A percentile compares a stretch with the other conserved stretches of the same genome.
phyloP scores from a whole-genome alignment of 2,888 invertebrate species.

The Scaptomyza tumidula region DNA sequence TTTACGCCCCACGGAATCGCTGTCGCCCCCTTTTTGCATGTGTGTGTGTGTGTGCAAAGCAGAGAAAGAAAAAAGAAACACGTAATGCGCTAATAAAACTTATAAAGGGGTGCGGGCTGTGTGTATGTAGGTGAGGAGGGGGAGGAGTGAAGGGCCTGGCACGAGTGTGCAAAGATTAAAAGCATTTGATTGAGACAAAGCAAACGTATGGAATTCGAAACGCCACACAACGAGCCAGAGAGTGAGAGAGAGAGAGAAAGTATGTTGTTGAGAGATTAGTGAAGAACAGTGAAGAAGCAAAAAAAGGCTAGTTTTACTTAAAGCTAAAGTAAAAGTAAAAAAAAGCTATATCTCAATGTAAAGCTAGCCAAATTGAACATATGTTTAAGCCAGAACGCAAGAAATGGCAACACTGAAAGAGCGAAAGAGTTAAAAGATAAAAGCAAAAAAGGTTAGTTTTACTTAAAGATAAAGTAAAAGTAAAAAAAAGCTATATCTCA shows the following conservation, averaged over 20 bases:
- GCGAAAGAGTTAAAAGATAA: too few relatives aligned
- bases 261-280: neutral
- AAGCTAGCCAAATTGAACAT: too few relatives aligned
- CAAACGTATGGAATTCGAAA: conserved; percentile 55
- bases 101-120: conserved; percentile 37
- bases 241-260: neutral
- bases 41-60: conserved; percentile 18
- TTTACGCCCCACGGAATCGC: conserved; percentile 65
- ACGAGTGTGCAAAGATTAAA: conserved; percentile 72
- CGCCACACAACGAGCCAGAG: conserved; percentile 2
- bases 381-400: too few relatives aligned
- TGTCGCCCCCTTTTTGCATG: conserved; percentile 22
- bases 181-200: conserved; percentile 74
- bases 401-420: too few relatives aligned
- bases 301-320: neutral
- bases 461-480: too few relatives aligned
- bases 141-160: conserved; percentile 30
- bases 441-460: too few relatives aligned
- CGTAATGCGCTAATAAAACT: conserved; percentile 74
- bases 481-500: too few relatives aligned
- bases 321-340: neutral
- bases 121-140: neutral
- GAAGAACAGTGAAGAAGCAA: neutral
- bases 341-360: too few relatives aligned
- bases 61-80: conserved; percentile 26